These are phyloP conservation scores for Apostichopus parvimensis DNA, from an alignment of 35 echinoderm and acorn worm genomes.

Conservation along the genomic window DNA sequence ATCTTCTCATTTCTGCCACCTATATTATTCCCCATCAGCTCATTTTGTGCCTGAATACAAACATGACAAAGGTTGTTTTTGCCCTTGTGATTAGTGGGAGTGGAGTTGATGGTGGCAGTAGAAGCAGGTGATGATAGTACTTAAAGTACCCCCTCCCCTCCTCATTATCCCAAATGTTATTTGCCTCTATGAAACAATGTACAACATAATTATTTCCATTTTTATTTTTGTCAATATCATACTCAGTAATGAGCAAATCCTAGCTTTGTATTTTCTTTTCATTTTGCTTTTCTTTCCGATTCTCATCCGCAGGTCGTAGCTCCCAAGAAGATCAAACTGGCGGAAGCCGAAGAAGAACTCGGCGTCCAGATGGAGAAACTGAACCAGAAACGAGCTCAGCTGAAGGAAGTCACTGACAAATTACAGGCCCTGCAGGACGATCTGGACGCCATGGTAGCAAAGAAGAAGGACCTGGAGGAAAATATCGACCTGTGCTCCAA, in stretches of 20 bases:
- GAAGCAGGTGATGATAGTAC: no score
- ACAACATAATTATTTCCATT: background rate
- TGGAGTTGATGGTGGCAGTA: no score
- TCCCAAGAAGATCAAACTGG: conserved; percentile 90
- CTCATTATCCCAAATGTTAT: no score
- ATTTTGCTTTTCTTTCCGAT: background rate
- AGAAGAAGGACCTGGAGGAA: conserved; percentile 96
- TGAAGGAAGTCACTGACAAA: conserved; percentile 94
- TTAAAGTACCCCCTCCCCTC: no score
- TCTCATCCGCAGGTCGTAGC: conserved; percentile 72
- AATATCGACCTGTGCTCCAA: conserved; percentile 98
- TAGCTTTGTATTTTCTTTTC: background rate
- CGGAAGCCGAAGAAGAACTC: conserved; percentile 83
- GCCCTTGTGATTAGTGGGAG: no score
- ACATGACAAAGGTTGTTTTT: no score
- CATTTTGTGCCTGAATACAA: no score
- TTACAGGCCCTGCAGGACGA: conserved; percentile 88
- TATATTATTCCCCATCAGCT: no score
- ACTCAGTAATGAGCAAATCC: no score
- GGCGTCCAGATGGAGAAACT: conserved; percentile 93
- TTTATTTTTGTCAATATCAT: background rate
- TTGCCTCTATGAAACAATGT: no score
- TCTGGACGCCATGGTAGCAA: conserved; percentile 85
- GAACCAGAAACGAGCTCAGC: conserved; percentile 88
- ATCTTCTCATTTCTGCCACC: no score